Base-by-base conservation (phyloP, 2,888 invertebrate genomes). In the Pristionchus exspectatus region DNA sequence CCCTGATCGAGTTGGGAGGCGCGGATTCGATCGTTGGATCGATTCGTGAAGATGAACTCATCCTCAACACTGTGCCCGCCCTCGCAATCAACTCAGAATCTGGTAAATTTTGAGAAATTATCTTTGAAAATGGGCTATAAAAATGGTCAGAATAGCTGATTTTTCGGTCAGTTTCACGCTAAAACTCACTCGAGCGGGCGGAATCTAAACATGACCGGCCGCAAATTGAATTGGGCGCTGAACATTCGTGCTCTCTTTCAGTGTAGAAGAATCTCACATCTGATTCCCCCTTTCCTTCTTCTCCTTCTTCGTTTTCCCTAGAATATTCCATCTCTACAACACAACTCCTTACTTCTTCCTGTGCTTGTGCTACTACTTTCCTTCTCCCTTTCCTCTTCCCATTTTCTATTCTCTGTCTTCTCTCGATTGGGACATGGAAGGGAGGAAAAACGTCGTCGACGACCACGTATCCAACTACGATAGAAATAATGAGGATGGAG, bases 1-100 rank as follows among this genome's bases (percentile, higher is more conserved):
- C 95, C 21, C 92, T 94, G 50, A 93, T 95, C 91, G 92, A 95
- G 86, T 90, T 94, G 81, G 92, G 92, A 90, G 95, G 94, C 84
- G 95, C 94, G 44, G 95, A 95, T 50, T 91, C 90, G 90, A 89
- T 94, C 24, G 91, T 92, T 24, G 94, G 93, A n/a, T 91, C 92
- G 69, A 91, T 94, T 56, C 92, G 94, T 18, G 94, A 95, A 89
- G 94, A 95, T 89, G 94, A 95, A 88, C 92, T 92, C 66, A 91
- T 93, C 33, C 93, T 95, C 86, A 92, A 91, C 77, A 92, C 95
- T 12, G 94, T 94, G 27, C 95, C 95, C 27, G 93, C 93, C 33
- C 90, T 95, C 66, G 91, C 92, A 59, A 93, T 94, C 90, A 90
- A 93, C 85, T 90, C 93, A 24, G 94, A 95, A 87, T 93, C 93